These are phyloP conservation scores for Leucoraja ocellata DNA, from an alignment of 2,797 vertebrate species.

Conservation along the genomic window DNA sequence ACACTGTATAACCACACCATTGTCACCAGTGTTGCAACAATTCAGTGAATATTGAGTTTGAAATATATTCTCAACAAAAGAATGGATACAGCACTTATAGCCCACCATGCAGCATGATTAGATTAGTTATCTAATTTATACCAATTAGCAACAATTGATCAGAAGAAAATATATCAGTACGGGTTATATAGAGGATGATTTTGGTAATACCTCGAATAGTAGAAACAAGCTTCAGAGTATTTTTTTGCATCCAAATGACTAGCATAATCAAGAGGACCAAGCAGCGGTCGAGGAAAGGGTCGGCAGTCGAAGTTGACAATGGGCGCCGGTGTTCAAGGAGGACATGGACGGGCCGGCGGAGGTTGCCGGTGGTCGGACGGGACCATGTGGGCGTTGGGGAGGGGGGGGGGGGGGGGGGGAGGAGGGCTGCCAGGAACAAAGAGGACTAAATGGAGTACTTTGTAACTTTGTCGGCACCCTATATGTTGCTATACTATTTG, in stretches of 20 bases:
- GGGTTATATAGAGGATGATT: neutral
- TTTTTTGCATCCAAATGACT: neutral
- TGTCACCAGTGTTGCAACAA: neutral
- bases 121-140: neutral
- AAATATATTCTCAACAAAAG: neutral
- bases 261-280: neutral
- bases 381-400: too few species aligned
- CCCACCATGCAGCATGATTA: neutral
- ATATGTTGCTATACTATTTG: too few species aligned
- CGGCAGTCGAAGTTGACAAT: too few species aligned
- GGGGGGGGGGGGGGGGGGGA: too few species aligned
- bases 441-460: too few species aligned
- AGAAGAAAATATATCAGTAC: neutral
- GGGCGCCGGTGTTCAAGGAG: too few species aligned
- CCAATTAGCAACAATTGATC: neutral
- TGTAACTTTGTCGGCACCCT: too few species aligned
- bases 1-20: neutral
- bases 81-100: neutral
- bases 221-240: neutral
- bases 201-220: neutral
- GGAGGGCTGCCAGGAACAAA: too few species aligned
- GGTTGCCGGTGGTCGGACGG: too few species aligned
- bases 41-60: neutral
- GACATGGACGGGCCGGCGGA: too few species aligned
- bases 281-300: too few species aligned